A percentile compares a stretch with the other conserved stretches of the same genome.
Conservation (phyloP, 2,797 vertebrate genomes). For the Sebastes diaconus region DNA sequence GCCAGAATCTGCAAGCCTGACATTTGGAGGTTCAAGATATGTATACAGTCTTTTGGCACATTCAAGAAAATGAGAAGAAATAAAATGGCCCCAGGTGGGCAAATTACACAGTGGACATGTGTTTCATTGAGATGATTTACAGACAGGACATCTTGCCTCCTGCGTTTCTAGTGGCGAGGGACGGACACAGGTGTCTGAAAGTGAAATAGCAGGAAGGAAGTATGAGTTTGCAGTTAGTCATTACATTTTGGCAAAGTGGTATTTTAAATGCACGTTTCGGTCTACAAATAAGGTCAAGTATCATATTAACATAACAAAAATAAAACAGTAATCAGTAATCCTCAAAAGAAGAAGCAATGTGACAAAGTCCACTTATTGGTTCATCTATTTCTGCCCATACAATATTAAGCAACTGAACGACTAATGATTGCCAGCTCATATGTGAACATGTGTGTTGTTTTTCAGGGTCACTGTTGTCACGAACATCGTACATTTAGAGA, state of each 20-base stretch:
- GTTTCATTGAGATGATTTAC: slow-evolving; percentile 82
- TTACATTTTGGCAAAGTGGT: slow-evolving; percentile 54
- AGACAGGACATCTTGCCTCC: slow-evolving; percentile 73
- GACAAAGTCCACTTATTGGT: slow-evolving; percentile 82
- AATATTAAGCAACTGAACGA: slow-evolving; percentile 33
- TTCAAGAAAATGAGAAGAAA: slow-evolving; percentile 34
- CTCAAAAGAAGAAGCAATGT: slow-evolving; percentile 65
- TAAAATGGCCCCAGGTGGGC: slow-evolving; percentile 57
- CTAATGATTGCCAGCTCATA: slow-evolving; percentile 45
- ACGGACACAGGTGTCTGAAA: slow-evolving; percentile 32
- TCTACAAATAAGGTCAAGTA: slow-evolving; percentile 58
- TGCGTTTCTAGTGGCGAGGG: slow-evolving; percentile 59
- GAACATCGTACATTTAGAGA: neutral
- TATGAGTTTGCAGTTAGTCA: slow-evolving; percentile 64
- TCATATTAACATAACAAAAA: slow-evolving; percentile 84
- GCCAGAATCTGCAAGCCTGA: slow-evolving; percentile 88
- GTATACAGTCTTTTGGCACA: slow-evolving; percentile 27
- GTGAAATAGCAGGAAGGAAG: slow-evolving; percentile 52
- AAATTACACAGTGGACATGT: slow-evolving; percentile 82
- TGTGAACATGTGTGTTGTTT: slow-evolving; percentile 20
- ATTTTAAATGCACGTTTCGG: slow-evolving; percentile 40
- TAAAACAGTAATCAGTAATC: slow-evolving; percentile 81
- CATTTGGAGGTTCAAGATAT: slow-evolving; percentile 75
- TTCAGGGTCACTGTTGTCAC: neutral
- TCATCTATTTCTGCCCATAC: slow-evolving; percentile 48